Evolutionary conservation across 2,797 vertebrate genomes (phyloP).

Genomic region (Okamejei kenojei): DNA sequence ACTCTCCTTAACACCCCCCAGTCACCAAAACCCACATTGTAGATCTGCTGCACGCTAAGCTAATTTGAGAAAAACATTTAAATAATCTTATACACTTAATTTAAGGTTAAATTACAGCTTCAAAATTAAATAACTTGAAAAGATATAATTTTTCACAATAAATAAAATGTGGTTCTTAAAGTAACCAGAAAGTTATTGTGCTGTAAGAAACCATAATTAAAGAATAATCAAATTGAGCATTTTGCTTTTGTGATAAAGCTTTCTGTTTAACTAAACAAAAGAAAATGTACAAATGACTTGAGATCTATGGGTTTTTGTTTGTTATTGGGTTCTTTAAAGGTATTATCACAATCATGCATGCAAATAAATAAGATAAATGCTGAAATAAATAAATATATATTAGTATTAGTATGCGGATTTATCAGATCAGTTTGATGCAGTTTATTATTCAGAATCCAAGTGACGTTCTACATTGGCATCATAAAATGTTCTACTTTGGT

Average conservation of each 20-base stretch:
- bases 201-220: neutral
- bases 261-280: neutral
- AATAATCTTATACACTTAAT: neutral
- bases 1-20: too few relatives aligned
- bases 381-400: neutral
- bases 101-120: neutral
- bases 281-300: neutral
- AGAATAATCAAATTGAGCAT: neutral
- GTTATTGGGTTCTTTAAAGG: neutral
- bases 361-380: neutral
- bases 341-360: neutral
- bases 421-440: neutral
- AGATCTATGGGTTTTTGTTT: neutral
- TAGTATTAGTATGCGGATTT: neutral
- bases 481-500: constrained; percentile 2
- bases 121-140: neutral
- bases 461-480: neutral
- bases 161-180: neutral
- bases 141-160: neutral
- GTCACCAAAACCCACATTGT: too few relatives aligned
- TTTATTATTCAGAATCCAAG: neutral
- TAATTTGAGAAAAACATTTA: neutral
- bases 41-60: too few relatives aligned
- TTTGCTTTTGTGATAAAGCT: neutral
- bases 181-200: neutral